Percentiles rank a stretch among this genome's conserved stretches.
Conservation (phyloP, 2,797 vertebrate species). For the Dipus sagitta region DNA sequence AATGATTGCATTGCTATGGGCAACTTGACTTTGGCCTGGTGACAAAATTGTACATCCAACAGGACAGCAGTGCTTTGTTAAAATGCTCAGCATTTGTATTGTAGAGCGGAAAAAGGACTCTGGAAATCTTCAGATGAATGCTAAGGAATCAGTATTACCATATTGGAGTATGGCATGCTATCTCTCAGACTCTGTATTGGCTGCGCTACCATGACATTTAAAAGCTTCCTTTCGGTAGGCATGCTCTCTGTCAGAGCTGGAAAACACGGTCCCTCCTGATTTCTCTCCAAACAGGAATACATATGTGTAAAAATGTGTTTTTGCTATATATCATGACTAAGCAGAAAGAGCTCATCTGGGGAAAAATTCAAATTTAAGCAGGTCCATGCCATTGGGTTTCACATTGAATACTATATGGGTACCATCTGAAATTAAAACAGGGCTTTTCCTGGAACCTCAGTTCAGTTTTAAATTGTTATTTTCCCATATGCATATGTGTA, state of each 20-base stretch:
- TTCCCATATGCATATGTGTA: no score
- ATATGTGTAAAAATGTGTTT: background rate
- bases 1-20: background rate
- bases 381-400: background rate
- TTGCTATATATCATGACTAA: background rate
- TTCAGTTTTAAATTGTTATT: background rate
- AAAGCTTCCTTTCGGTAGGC: no score
- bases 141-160: background rate
- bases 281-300: background rate
- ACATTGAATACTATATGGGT: background rate
- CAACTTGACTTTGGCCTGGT: background rate
- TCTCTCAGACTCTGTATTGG: background rate
- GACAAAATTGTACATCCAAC: background rate
- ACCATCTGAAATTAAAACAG: background rate
- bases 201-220: background rate
- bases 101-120: background rate
- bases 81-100: background rate
- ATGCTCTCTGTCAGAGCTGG: no score
- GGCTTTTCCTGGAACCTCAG: background rate
- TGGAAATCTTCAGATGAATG: background rate
- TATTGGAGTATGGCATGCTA: rapidly evolving
- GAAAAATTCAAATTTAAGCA: background rate
- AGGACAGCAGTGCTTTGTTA: no score
- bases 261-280: background rate
- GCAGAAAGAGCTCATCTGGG: background rate